Evolutionary conservation across 64 coral and sea anemone genomes (phyloP), one percentile per base, ranked within the genome.

Genomic region (Montipora efflorescens): DNA sequence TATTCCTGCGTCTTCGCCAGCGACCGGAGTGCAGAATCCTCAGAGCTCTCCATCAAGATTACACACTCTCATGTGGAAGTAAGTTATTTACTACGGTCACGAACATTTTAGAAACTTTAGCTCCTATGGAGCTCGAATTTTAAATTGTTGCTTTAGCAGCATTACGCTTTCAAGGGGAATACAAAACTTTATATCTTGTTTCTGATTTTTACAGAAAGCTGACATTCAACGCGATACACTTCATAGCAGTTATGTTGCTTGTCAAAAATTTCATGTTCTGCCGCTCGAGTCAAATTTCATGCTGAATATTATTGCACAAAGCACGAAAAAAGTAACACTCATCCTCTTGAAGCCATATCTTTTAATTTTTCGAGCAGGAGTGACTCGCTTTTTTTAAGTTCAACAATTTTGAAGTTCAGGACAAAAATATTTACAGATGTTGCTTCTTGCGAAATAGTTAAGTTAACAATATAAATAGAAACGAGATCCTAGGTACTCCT

Each of bases 41-140:
- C 90, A 92, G 50, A 62, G 90, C 8, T 68, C 88, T 9, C 47
- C 88, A 2, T 84, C 93, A 12, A 84, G 87, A n/a, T 50, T 95
- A 76, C 96, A 98, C 23, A 94, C 93, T 21, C 87, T 98, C 22
- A 82, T 98, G 22, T 98, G 96, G 96, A 98, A 98, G 79, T 95
- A 48, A 86, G 67, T 7, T 44, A 64, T 71, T 69, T 48, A 36
- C 43, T 47, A 71, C 8, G 46, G 50, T 86, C 62, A 14, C 45
- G 43, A 67, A 86, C 82, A 86, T 86, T 68, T 47, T 49, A 7
- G 61, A 85, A 9, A 68, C 70, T 71, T 86, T 86, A 49, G 66
- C 82, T 86, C 82, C 82, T 72, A 70, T 86, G 82, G 82, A 72
- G 82, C 82, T 43, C 18, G 43, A 16, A 69, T 68, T 67, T 86